phyloP scores from a whole-genome alignment of 2,113 vertebrate species.

The Melospiza georgiana region DNA sequence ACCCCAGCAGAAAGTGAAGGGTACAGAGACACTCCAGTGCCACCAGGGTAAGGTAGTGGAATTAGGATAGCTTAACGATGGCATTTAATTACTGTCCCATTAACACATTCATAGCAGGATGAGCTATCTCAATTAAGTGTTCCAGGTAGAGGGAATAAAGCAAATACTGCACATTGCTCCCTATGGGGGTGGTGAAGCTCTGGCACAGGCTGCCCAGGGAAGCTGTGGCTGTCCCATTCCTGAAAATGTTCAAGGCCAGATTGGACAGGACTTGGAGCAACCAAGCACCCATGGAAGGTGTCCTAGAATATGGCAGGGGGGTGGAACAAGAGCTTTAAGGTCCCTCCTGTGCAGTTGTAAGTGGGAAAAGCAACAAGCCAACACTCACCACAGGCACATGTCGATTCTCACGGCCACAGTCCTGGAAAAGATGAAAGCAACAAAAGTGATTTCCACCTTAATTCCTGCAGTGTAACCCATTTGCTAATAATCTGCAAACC shows the following conservation, averaged over 20 bases:
- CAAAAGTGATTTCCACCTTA: neutral
- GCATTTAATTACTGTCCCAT: neutral
- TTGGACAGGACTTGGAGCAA: neutral
- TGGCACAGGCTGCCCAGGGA: neutral
- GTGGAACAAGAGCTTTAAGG: neutral
- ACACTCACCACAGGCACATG: conserved; percentile 85
- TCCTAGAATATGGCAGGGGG: neutral
- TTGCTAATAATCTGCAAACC: neutral
- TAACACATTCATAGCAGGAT: neutral
- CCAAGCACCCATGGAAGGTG: neutral
- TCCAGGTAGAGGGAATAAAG: neutral
- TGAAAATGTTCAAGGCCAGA: neutral
- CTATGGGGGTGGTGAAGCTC: neutral
- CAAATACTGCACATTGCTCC: neutral
- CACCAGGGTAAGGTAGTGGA: neutral
- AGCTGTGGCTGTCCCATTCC: neutral
- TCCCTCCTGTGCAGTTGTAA: neutral
- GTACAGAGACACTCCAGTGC: neutral
- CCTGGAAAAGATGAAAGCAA: conserved; percentile 72
- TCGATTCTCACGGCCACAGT: conserved; percentile 79
- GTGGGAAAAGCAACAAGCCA: neutral
- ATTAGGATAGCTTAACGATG: neutral
- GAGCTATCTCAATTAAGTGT: neutral
- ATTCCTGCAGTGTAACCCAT: neutral
- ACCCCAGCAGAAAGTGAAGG: neutral